phyloP scores from a whole-genome alignment of 92 coral and sea anemone species.

The Epizoanthus illoricatus region DNA sequence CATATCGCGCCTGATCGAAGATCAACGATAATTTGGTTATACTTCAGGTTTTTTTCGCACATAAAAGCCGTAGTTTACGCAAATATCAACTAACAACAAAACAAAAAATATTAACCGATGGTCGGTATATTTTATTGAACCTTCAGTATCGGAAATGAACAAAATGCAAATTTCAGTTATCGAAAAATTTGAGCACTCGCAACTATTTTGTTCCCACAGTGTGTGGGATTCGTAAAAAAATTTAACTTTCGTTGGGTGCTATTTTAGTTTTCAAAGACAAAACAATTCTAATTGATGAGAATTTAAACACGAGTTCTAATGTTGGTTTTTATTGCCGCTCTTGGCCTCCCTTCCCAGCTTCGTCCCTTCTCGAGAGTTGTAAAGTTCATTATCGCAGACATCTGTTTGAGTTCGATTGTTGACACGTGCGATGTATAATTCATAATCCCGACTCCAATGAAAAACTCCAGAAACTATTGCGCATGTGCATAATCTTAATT shows the following conservation, averaged over 20 bases:
- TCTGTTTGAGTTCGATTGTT: constrained; percentile 57
- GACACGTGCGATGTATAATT: constrained; percentile 81
- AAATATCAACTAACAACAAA: not conserved
- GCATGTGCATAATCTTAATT: constrained; percentile 62
- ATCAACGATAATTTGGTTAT: constrained; percentile 1
- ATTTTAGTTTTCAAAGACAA: not conserved
- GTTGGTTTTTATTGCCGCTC: not conserved
- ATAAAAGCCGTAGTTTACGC: not conserved
- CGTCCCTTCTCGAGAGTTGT: constrained; percentile 26
- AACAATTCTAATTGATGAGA: not conserved
- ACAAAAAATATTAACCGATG: constrained; percentile 2
- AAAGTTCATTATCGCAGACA: constrained; percentile 69
- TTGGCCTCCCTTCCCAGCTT: not conserved
- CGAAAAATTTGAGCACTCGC: constrained; percentile 8
- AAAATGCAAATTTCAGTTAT: constrained; percentile 33
- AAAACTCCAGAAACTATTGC: constrained; percentile 31
- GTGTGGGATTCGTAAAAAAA: not conserved
- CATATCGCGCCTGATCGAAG: constrained; percentile 15
- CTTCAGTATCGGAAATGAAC: constrained; percentile 20
- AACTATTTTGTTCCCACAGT: not conserved
- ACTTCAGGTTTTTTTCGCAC: constrained; percentile 5
- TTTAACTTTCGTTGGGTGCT: not conserved
- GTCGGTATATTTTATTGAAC: constrained; percentile 29
- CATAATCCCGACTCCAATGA: constrained; percentile 39
- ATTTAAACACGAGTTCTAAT: not conserved